Evolutionary conservation across 2,888 invertebrate genomes (phyloP).

Genomic region (Philaethria dido): DNA sequence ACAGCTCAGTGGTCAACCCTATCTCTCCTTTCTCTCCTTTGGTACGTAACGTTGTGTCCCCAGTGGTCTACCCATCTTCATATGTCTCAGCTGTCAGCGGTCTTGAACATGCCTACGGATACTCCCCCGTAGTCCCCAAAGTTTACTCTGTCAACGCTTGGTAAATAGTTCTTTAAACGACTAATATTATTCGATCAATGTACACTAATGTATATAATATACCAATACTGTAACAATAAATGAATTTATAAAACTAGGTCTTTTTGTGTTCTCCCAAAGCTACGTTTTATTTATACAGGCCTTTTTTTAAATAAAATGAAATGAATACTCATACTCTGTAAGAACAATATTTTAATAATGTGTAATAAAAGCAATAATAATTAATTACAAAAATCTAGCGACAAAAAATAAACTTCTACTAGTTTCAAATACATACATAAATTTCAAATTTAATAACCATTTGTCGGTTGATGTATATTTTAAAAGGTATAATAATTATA

Average conservation of each 20-base stretch:
- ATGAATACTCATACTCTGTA: no score
- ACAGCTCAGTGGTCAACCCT: conserved; percentile 55
- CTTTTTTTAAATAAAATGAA: no score
- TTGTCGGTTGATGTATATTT: no score
- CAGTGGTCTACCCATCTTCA: conserved; percentile 54
- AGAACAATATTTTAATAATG: no score
- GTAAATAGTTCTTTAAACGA: conserved; percentile 47
- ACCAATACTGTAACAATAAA: conserved; percentile 59
- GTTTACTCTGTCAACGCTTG: conserved; percentile 69
- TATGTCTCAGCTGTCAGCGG: conserved; percentile 44
- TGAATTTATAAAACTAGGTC: conserved; percentile 34
- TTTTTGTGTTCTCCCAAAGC: conserved; percentile 8
- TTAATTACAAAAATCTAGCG: no score
- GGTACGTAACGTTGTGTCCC: conserved; percentile 46
- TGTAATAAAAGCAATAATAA: no score
- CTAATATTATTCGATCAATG: conserved; percentile 32
- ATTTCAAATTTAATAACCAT: no score
- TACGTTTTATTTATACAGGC: no score
- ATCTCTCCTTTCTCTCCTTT: conserved; percentile 62
- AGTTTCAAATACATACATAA: no score
- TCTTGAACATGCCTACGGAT: conserved; percentile 39
- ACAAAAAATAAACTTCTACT: no score
- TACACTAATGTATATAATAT: conserved; percentile 35
- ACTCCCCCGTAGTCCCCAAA: conserved; percentile 58
- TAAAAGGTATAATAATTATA: no score